These are phyloP conservation scores for Siniperca chuatsi DNA, from an alignment of 2,113 vertebrate species.

Conservation along the genomic window DNA sequence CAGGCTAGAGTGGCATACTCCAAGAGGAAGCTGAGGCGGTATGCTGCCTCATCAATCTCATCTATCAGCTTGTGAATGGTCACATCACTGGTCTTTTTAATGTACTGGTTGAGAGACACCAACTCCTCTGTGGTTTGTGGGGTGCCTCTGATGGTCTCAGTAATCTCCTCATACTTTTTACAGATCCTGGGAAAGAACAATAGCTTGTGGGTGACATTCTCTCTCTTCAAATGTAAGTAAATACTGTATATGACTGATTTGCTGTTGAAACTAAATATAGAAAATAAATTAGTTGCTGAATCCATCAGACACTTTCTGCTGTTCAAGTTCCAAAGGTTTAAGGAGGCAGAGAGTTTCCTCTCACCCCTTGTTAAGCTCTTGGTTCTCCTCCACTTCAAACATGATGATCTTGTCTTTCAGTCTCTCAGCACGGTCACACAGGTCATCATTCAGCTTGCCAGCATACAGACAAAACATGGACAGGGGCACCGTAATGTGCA, in stretches of 20 bases:
- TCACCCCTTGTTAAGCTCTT: conserved; percentile 87
- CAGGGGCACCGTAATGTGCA: conserved; percentile 87
- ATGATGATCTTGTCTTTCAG: conserved; percentile 86
- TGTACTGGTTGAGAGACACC: conserved; percentile 83
- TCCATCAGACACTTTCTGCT: background rate
- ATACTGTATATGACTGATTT: background rate
- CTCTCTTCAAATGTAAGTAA: background rate
- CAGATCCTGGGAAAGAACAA: conserved; percentile 85
- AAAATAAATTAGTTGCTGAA: background rate
- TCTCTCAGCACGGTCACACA: conserved; percentile 84
- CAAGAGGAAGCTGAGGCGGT: conserved; percentile 87
- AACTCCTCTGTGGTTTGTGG: conserved; percentile 88
- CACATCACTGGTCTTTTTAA: conserved; percentile 87
- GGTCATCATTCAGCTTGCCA: conserved; percentile 85
- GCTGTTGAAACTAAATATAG: background rate
- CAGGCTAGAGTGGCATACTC: conserved; percentile 87
- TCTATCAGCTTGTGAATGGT: conserved; percentile 85
- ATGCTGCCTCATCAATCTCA: conserved; percentile 83
- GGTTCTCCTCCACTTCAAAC: conserved; percentile 88
- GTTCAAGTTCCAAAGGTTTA: background rate
- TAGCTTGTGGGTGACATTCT: background rate
- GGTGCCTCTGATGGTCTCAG: conserved; percentile 81
- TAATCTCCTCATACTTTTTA: conserved; percentile 86
- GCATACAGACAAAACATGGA: conserved; percentile 91
- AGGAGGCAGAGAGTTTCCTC: background rate